Evolutionary conservation across 2,797 vertebrate genomes (phyloP).

Genomic region (Hemitrygon akajei): DNA sequence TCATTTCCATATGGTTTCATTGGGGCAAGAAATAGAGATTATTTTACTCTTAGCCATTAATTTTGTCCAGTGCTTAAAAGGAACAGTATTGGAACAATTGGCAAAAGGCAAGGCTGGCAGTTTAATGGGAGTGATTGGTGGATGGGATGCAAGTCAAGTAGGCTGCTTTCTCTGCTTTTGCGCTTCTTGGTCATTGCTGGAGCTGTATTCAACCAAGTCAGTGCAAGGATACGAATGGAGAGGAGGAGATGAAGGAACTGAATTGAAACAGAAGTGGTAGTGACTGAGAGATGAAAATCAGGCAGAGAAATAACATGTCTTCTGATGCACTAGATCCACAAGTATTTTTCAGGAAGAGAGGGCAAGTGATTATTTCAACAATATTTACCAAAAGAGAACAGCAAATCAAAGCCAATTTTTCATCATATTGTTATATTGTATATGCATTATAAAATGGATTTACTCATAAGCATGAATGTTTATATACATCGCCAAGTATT

Average conservation of each 20-base stretch:
- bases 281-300: not conserved
- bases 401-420: not conserved
- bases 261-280: not conserved
- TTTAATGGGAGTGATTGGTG: too few species aligned
- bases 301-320: not conserved
- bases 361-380: not conserved
- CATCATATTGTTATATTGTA: too few species aligned
- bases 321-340: not conserved
- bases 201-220: not conserved
- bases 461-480: too few species aligned
- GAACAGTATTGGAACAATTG: too few species aligned
- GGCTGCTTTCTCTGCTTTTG: too few species aligned
- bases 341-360: not conserved
- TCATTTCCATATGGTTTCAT: not conserved
- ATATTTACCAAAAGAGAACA: not conserved
- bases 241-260: not conserved
- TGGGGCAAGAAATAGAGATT: not conserved
- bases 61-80: too few species aligned
- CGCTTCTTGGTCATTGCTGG: too few species aligned
- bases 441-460: too few species aligned
- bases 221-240: not conserved
- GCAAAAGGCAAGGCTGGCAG: too few species aligned
- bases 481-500: too few species aligned
- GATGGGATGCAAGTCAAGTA: too few species aligned
- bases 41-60: not conserved